Evolutionary conservation across 2,113 vertebrate genomes (phyloP).

Genomic region (Mobula hypostoma): DNA sequence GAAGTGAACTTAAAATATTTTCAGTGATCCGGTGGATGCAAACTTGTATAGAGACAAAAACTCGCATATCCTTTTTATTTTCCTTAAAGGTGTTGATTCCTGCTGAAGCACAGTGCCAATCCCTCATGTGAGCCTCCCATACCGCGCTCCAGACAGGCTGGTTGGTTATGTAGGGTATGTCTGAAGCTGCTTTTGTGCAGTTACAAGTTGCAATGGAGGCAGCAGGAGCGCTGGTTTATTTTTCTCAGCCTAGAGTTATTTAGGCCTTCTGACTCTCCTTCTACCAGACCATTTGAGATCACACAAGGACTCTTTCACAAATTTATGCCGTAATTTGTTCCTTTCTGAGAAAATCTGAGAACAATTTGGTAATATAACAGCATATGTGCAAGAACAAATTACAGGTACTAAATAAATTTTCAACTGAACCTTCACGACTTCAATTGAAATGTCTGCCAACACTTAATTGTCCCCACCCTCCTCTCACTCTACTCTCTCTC

Average conservation of each 20-base stretch:
- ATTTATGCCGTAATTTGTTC: not conserved
- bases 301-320: not conserved
- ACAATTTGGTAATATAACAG: not conserved
- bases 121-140: not conserved
- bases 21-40: not conserved
- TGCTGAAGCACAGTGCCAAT: not conserved
- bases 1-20: not conserved
- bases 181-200: not conserved
- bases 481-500: not conserved
- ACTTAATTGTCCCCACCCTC: not conserved
- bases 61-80: not conserved
- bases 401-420: constrained; percentile 21
- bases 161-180: not conserved
- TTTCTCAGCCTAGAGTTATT: not conserved
- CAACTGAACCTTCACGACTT: not conserved
- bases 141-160: not conserved
- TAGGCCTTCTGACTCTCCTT: not conserved
- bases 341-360: constrained; percentile 22
- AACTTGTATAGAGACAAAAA: not conserved
- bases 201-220: not conserved
- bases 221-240: not conserved
- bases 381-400: constrained; percentile 30
- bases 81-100: not conserved
- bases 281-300: not conserved
- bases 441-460: constrained; percentile 1